phyloP scores from a whole-genome alignment of 2,797 vertebrate genomes.

The Nasua narica region DNA sequence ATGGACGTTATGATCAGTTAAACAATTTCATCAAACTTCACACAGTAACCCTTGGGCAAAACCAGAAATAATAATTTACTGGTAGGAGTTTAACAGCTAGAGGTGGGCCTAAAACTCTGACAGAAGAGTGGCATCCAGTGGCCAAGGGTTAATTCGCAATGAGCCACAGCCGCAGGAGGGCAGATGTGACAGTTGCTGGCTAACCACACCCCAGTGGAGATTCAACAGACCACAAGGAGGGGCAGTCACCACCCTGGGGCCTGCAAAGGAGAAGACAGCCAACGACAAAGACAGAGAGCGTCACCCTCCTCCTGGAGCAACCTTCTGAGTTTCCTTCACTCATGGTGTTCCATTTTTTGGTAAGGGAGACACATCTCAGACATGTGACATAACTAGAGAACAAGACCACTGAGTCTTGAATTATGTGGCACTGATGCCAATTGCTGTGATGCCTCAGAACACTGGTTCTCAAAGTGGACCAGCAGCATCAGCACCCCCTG shows the following conservation, averaged over 20 bases:
- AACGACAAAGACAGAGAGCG: not conserved
- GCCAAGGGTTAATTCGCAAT: conserved; percentile 42
- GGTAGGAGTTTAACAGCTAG: not conserved
- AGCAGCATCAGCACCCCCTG: not conserved
- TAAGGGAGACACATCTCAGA: not conserved
- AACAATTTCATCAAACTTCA: conserved; percentile 1
- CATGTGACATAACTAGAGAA: not conserved
- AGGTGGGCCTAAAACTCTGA: conserved; percentile 10
- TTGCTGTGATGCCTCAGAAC: not conserved
- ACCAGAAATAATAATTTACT: not conserved
- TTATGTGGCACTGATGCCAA: not conserved
- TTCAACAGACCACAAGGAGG: conserved; percentile 18
- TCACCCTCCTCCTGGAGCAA: not conserved
- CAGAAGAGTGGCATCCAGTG: conserved; percentile 65
- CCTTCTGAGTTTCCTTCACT: not conserved
- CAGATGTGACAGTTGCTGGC: conserved; percentile 23
- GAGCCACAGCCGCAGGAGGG: not conserved
- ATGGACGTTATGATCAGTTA: conserved; percentile 9
- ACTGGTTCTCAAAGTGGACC: not conserved
- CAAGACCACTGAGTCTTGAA: not conserved
- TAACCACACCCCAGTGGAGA: conserved; percentile 39
- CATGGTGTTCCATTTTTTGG: not conserved
- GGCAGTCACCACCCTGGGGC: not conserved
- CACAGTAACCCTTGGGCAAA: not conserved
- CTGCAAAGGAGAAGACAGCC: not conserved